A percentile compares a stretch with the other conserved stretches of the same genome.
Conservation (phyloP, 2,888 invertebrate genomes). For the Venustoraphidia nigricollis region DNA sequence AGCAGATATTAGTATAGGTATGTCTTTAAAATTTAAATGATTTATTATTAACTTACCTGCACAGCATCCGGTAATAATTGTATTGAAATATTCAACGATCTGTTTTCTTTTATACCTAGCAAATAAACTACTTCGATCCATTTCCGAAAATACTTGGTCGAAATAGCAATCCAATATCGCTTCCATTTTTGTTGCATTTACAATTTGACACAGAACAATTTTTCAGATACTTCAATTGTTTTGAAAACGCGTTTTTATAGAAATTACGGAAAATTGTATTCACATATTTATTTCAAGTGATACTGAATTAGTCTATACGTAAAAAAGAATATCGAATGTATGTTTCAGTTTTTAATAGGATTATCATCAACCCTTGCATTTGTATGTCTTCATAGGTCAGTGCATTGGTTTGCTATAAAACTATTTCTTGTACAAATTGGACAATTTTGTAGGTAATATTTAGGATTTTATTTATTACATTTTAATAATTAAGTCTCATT, state of each 20-base stretch:
- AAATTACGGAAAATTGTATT: too few relatives aligned
- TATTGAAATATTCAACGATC: conserved; percentile 61
- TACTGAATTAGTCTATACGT: too few relatives aligned
- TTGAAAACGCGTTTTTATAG: too few relatives aligned
- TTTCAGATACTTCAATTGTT: too few relatives aligned
- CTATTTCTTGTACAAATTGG: not conserved
- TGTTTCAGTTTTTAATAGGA: not conserved
- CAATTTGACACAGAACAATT: not conserved
- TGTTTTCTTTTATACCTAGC: conserved; percentile 54
- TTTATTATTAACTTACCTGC: conserved; percentile 18
- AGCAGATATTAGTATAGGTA: too few relatives aligned
- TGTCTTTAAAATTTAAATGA: too few relatives aligned
- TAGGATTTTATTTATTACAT: too few relatives aligned
- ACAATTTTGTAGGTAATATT: too few relatives aligned
- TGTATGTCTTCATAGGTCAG: not conserved
- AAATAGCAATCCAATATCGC: conserved; percentile 66
- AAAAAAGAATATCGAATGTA: not conserved
- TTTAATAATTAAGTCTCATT: too few relatives aligned
- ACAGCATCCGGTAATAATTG: conserved; percentile 57
- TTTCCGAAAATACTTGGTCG: conserved; percentile 52
- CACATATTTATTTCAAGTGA: too few relatives aligned
- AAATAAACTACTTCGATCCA: conserved; percentile 57
- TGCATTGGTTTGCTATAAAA: not conserved
- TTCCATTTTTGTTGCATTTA: conserved; percentile 40
- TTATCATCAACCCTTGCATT: not conserved